Conservation (phyloP, 2,797 vertebrate genomes). For the Premnoplex brunnescens region DNA sequence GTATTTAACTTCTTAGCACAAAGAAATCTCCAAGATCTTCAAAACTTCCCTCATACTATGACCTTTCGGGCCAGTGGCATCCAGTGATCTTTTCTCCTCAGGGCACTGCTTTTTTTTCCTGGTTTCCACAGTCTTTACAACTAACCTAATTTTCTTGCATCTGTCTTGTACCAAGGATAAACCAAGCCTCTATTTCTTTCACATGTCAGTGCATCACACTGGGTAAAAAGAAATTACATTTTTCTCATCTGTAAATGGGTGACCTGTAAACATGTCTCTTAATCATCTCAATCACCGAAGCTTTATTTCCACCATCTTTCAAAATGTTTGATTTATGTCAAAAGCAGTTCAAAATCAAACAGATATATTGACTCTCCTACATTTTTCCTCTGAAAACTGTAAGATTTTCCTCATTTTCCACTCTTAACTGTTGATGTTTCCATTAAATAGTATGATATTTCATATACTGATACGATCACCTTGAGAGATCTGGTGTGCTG, state of each 20-base stretch:
- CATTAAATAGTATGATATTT: neutral
- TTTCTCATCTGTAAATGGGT: neutral
- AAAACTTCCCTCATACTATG: fast-evolving
- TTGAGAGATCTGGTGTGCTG: neutral
- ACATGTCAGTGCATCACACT: neutral
- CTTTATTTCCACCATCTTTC: neutral
- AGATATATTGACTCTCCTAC: neutral
- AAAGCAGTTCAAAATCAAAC: neutral
- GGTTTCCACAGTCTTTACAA: neutral
- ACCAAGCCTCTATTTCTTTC: neutral
- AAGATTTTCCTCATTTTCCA: neutral
- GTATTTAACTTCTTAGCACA: neutral
- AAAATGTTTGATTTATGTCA: neutral
- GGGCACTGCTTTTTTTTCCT: neutral
- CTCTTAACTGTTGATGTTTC: neutral
- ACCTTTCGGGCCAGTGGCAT: neutral
- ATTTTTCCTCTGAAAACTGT: neutral
- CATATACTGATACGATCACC: neutral
- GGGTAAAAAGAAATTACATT: neutral
- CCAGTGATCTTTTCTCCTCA: neutral
- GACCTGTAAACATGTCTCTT: fast-evolving
- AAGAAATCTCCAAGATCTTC: neutral
- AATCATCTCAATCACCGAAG: neutral
- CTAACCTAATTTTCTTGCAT: neutral
- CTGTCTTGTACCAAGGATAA: neutral